Base-by-base conservation (phyloP, 2,888 invertebrate genomes). In the Mesorhabditis sp. region DNA sequence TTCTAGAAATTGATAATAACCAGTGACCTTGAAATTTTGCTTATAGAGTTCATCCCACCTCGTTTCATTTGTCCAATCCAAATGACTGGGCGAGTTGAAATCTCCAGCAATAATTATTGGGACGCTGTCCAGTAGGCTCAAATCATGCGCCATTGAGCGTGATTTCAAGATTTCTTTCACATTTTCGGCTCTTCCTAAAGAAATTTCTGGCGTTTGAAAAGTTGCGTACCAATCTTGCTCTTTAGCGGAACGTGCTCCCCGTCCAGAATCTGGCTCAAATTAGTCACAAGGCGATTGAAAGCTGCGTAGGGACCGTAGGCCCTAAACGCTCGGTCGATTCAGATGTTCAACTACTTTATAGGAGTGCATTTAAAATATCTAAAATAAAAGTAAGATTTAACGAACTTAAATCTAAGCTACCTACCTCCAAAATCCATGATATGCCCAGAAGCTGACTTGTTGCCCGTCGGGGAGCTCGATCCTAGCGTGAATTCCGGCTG, bases 51-150 rank as follows among this genome's bases (percentile, higher is more conserved):
- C 28, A 28, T 28, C 45, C 50, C 45, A 76, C 76, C 66, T 74
- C 4, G 66, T 71, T 4, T 71, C 68, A 4, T 79, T 72, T 4
- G 70, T 77, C 83, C 83, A 83, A 70, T 83, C 83, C 43, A 80
- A 68, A 74, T 83, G 82, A 0, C 81, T 80, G 4, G 83, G 83
- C 44, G 75, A 69, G 68, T 83, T 83, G 74, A 83, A 83, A 65
- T 83, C 83, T 10, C 83, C 83, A 6, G 74, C 74, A n/a, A 83
- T 69, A 42, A 83, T 74, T 13, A 82, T 68, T 5, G 83, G 81
- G 41, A 74, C 66, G 13, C 67, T 67, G 6, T 74, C 72, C 3
- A 72, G 64, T 58, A 78, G 70, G 28, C 70, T 66, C 45, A 80
- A 50, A 50, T 50, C 58, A 13, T n/a, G 10, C n/a, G 7, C n/a